Evolutionary conservation across 2,888 invertebrate species (phyloP), one percentile per base, ranked within the genome.

Genomic region (Kuschelorhynchus macadamiae): DNA sequence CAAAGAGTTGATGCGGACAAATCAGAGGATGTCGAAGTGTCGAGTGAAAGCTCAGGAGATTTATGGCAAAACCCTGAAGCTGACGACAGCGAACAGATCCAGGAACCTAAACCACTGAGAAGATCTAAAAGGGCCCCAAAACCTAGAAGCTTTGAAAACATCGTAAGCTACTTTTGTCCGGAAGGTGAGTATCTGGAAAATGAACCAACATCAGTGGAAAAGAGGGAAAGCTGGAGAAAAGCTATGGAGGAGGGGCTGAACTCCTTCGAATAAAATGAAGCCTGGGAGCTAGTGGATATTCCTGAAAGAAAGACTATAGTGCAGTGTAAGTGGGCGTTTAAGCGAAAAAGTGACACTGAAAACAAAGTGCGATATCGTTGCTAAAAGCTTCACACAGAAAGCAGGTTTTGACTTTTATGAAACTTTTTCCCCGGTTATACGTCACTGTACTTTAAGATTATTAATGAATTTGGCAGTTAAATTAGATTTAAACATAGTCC

Each of bases 321-420:
- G 20, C 16, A 25, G 25, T 25, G 25, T 25, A 25, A 25, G 25
- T 25, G 25, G 4, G 25, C 7, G 25, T 25, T 25, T 25, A 25
- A 25, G 25, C 7, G 25, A 25, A 25, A 25, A 5, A 25, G 25
- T 7, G 7, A 25, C 7, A 25, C 4, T 25, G 25, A 9, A 39
- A 47, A 17, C 14, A 14, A 12, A 25, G n/a, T 8, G 25, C 39
- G 25, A 7, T 25, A 53, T 79, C 1, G 78, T 79, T 0, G 77
- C 78, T 1, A 71, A 75, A 68, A 76, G 77, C 16, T 77, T 71
- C 68, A 39, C 77, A 78, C 25, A 25, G 71, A 18, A 55, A 56
- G 67, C 70, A 14, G 78, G 76, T n/a, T 52, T 78, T 9, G 71
- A 79, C 57, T 79, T 70, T 53, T 56, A 66, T 33, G 25, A 73